phyloP scores from a whole-genome alignment of 2,113 vertebrate species.

The Colossoma macropomum region DNA sequence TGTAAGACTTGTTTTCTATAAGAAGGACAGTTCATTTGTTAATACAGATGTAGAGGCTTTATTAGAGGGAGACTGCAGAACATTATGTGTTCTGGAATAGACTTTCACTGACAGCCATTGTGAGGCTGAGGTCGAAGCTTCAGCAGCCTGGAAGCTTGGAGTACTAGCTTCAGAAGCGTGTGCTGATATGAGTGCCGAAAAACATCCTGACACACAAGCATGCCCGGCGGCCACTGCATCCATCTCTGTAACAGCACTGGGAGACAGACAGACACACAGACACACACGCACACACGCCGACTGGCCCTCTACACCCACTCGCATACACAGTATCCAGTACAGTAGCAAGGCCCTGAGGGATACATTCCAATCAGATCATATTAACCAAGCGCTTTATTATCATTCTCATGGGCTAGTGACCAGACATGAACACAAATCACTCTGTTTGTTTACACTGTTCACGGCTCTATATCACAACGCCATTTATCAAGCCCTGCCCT shows the following conservation, averaged over 20 bases:
- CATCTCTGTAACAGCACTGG: slow-evolving; percentile 12
- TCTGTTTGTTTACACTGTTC: slow-evolving; percentile 49
- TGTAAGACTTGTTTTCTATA: no score
- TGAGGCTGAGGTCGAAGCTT: background rate
- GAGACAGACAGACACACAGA: slow-evolving; percentile 43
- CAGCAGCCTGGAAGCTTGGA: slow-evolving; percentile 23
- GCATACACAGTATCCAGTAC: slow-evolving; percentile 55
- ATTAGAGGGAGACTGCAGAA: background rate
- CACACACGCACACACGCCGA: slow-evolving; percentile 44
- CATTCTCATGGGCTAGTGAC: slow-evolving; percentile 34
- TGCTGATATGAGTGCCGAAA: slow-evolving; percentile 40
- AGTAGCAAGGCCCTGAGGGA: slow-evolving; percentile 37
- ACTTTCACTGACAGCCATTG: background rate
- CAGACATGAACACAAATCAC: slow-evolving; percentile 35
- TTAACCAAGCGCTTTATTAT: slow-evolving; percentile 46
- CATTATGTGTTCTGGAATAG: background rate
- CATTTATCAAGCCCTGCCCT: slow-evolving; percentile 50
- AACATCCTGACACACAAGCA: slow-evolving; percentile 52
- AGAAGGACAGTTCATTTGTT: background rate
- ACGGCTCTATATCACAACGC: slow-evolving; percentile 40
- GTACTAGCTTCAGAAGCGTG: slow-evolving; percentile 26
- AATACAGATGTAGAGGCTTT: slow-evolving; percentile 26
- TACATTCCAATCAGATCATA: slow-evolving; percentile 47
- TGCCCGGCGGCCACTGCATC: slow-evolving; percentile 36
- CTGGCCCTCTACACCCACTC: slow-evolving; percentile 35